These are phyloP conservation scores for Gobio occitaniae DNA, from an alignment of 2,797 vertebrate genomes.

Conservation along the genomic window DNA sequence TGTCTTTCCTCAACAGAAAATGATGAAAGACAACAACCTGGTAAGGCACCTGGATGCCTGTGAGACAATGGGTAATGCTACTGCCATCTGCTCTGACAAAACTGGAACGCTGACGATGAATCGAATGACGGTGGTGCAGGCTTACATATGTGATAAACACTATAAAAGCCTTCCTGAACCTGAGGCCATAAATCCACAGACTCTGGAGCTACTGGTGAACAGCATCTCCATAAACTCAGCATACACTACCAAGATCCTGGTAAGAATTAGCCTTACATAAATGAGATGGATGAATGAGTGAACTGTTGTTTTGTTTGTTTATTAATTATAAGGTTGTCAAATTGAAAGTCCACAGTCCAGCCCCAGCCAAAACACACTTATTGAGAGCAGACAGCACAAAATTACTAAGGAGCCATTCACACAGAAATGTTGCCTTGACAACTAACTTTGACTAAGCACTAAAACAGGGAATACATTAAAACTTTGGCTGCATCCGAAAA, in stretches of 20 bases:
- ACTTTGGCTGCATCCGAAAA: no score
- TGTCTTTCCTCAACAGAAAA: conserved; percentile 84
- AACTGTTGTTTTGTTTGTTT: neutral
- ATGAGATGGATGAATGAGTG: neutral
- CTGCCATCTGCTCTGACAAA: conserved; percentile 98
- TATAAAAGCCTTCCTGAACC: conserved; percentile 86
- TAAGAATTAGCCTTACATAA: conserved; percentile 67
- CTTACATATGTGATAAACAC: conserved; percentile 84
- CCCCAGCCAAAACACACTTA: neutral
- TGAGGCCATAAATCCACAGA: conserved; percentile 80
- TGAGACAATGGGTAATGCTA: conserved; percentile 98
- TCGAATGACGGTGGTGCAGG: conserved; percentile 98
- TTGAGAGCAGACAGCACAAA: conserved; percentile 6
- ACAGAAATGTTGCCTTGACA: neutral
- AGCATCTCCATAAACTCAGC: conserved; percentile 95
- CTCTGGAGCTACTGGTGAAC: conserved; percentile 87
- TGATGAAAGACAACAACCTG: conserved; percentile 99
- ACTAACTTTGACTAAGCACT: neutral
- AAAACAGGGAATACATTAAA: neutral
- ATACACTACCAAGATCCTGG: conserved; percentile 97
- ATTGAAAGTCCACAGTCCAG: neutral
- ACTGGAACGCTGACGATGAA: conserved; percentile 97
- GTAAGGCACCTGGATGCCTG: conserved; percentile 96
- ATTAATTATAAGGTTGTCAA: conserved; percentile 12
- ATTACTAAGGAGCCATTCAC: neutral